A percentile compares a stretch with the other conserved stretches of the same genome.
These are phyloP conservation scores for Drosophila nigritarsus DNA, from an alignment of 2,888 invertebrate genomes.

Conservation along the genomic window DNA sequence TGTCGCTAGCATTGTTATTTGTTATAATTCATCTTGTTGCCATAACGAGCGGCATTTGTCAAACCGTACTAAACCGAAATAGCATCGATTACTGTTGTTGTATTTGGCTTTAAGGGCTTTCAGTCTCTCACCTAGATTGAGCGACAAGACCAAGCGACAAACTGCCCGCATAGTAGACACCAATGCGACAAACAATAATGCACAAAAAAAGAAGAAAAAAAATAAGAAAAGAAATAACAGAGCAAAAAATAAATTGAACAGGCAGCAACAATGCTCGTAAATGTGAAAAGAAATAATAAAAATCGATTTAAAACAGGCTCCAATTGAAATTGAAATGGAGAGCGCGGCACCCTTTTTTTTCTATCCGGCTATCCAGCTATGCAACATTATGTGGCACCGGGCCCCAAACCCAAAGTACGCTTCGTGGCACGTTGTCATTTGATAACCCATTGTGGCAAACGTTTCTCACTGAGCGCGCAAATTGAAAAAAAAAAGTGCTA, in stretches of 20 bases:
- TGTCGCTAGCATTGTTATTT: neutral
- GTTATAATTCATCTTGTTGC: constrained; percentile 20
- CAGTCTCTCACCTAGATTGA: constrained; percentile 40
- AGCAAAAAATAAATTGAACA: constrained; percentile 11
- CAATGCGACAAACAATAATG: constrained; percentile 37
- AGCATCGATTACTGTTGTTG: constrained; percentile 31
- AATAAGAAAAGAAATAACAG: constrained; percentile 13
- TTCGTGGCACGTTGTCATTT: constrained; percentile 79
- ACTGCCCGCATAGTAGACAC: constrained; percentile 45
- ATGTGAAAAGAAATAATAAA: constrained; percentile 70
- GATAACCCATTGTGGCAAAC: constrained; percentile 79
- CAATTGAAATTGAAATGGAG: constrained; percentile 79
- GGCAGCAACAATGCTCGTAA: constrained; percentile 37
- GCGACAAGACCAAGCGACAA: constrained; percentile 44
- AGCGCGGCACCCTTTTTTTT: constrained; percentile 29
- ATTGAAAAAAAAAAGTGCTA: constrained; percentile 70
- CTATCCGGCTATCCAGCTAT: constrained; percentile 42
- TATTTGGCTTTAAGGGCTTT: constrained; percentile 36
- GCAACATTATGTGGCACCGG: constrained; percentile 31
- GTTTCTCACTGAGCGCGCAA: constrained; percentile 61
- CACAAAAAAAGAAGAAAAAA: constrained; percentile 10
- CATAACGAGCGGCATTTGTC: constrained; percentile 16
- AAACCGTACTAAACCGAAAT: constrained; percentile 6
- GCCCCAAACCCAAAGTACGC: constrained; percentile 26
- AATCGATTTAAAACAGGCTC: constrained; percentile 79